Percentiles rank a stretch among this genome's conserved stretches.
Evolutionary conservation across 2,113 vertebrate species (phyloP).

Genomic region (Poecile atricapillus): DNA sequence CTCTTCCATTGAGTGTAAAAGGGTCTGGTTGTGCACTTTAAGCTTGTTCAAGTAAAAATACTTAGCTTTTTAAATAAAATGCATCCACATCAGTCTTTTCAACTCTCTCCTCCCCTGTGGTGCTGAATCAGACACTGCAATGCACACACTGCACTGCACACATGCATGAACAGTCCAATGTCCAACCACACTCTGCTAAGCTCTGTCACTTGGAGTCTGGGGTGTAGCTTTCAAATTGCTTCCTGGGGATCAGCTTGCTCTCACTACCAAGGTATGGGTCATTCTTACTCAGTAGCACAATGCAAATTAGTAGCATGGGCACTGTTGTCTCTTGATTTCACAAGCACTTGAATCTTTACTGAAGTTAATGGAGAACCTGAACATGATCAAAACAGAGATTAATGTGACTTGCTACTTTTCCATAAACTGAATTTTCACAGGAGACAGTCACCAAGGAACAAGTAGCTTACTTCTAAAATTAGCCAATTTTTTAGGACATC

Average conservation of each 20-base stretch:
- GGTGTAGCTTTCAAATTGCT: not conserved
- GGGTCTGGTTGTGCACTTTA: not conserved
- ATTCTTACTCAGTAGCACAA: not conserved
- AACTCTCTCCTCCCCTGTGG: not conserved
- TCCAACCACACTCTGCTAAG: not conserved
- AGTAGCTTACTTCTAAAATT: slow-evolving; percentile 34
- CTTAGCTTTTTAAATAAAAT: not conserved
- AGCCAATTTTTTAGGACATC: slow-evolving; percentile 24
- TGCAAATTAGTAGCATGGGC: not conserved
- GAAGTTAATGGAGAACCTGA: not conserved
- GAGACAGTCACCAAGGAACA: not conserved
- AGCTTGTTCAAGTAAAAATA: not conserved
- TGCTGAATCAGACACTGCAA: not conserved
- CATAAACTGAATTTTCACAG: not conserved
- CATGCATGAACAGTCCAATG: not conserved
- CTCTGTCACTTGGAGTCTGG: not conserved
- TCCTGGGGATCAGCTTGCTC: not conserved
- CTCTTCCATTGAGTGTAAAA: not conserved
- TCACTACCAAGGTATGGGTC: not conserved
- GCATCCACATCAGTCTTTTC: not conserved
- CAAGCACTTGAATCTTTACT: not conserved
- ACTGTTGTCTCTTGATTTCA: not conserved
- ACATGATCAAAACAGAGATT: not conserved
- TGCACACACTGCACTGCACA: not conserved
- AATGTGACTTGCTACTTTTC: not conserved